Evolutionary conservation across 2,113 vertebrate genomes (phyloP).

Genomic region (Gadus chalcogrammus): DNA sequence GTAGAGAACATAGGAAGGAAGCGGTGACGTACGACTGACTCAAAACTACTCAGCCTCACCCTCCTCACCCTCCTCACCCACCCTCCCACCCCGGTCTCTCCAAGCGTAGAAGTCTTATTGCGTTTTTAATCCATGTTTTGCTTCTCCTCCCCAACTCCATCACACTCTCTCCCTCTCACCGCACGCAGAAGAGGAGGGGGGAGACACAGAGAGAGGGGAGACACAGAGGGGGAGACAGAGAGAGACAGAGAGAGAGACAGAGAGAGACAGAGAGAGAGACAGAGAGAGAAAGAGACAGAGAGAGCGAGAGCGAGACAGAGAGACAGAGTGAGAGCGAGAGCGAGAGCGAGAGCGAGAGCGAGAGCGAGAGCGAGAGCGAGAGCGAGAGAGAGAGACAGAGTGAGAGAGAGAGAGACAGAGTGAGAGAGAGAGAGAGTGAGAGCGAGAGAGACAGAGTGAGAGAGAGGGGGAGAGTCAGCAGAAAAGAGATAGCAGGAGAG

Average conservation of each 20-base stretch:
- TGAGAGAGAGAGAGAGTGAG: too few relatives aligned
- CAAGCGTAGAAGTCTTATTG: conserved; percentile 18
- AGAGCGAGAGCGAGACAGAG: conserved; percentile 22
- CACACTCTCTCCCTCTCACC: conserved; percentile 37
- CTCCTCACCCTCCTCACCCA: background rate
- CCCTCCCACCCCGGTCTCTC: background rate
- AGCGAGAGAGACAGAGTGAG: background rate
- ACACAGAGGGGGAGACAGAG: too few relatives aligned
- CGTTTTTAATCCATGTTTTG: background rate
- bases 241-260: too few relatives aligned
- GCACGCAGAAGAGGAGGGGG: conserved; percentile 36
- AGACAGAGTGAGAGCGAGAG: too few relatives aligned
- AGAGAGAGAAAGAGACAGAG: background rate
- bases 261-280: too few relatives aligned
- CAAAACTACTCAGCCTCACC: background rate
- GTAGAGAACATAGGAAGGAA: background rate
- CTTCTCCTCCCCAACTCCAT: background rate
- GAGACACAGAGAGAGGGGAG: too few relatives aligned
- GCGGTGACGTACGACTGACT: conserved; percentile 13
- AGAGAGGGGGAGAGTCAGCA: conserved; percentile 25
- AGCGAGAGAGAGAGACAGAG: too few relatives aligned
- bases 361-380: too few relatives aligned
- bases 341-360: too few relatives aligned
- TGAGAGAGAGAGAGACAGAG: too few relatives aligned
- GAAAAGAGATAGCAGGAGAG: conserved; percentile 43